Evolutionary conservation across 2,888 invertebrate species (phyloP).

Genomic region (Pycnomerus fuliginosus): DNA sequence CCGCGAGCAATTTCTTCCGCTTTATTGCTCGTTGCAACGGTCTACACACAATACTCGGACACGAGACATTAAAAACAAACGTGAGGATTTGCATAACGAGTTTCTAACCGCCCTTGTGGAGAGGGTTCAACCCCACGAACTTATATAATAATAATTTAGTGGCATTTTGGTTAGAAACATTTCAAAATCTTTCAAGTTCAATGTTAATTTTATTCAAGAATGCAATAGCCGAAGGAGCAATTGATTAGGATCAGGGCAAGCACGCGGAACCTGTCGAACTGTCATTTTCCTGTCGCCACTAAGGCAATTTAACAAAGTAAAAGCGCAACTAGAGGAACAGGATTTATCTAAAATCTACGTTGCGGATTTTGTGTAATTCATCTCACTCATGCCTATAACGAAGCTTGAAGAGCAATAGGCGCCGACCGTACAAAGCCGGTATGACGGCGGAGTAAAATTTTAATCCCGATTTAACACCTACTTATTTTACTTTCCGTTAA

Average conservation of each 20-base stretch:
- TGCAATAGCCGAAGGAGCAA: not conserved
- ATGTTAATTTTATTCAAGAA: not conserved
- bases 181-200: not conserved
- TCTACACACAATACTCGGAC: constrained; percentile 15
- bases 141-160: not conserved
- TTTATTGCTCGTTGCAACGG: constrained; percentile 17
- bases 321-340: constrained; percentile 12
- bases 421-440: constrained; percentile 23
- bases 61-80: constrained; percentile 21
- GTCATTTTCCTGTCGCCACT: constrained; percentile 14
- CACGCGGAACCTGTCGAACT: constrained; percentile 13
- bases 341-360: constrained; percentile 14
- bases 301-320: constrained; percentile 1
- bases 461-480: too few species aligned
- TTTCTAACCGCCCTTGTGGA: constrained; percentile 19
- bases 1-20: constrained; percentile 3
- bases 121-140: constrained; percentile 3
- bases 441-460: too few species aligned
- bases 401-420: constrained; percentile 17
- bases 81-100: constrained; percentile 21
- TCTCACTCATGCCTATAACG: constrained; percentile 22
- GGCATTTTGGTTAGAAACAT: not conserved
- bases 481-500: too few species aligned
- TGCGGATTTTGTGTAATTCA: constrained; percentile 19
- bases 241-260: constrained; percentile 1